Conservation (phyloP, 1,140 invertebrate species). For the Pseudomyrmex flavicornis region DNA sequence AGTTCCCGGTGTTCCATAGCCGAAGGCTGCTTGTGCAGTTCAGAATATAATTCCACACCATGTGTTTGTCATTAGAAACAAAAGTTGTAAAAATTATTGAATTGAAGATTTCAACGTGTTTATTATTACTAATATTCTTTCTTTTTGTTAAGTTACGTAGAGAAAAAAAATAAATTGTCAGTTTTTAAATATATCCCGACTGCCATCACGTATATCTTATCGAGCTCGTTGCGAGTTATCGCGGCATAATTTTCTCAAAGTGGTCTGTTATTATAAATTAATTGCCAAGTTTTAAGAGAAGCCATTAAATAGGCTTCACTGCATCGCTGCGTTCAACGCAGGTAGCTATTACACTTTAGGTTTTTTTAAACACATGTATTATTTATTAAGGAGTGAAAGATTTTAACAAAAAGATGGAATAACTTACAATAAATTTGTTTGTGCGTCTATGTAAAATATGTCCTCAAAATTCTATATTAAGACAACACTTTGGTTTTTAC, state of each 20-base stretch:
- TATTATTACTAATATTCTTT: not conserved
- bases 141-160: not conserved
- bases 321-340: not conserved
- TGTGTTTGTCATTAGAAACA: slow-evolving; percentile 19
- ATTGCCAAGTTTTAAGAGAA: slow-evolving; percentile 36
- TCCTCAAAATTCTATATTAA: not conserved
- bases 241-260: slow-evolving; percentile 39
- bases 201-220: slow-evolving; percentile 12
- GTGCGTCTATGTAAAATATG: not conserved
- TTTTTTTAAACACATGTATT: slow-evolving; percentile 29
- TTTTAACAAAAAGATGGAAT: not conserved
- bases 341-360: not conserved
- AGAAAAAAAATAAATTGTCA: not conserved
- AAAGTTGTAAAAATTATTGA: too few species aligned
- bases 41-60: slow-evolving; percentile 18
- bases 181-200: slow-evolving; percentile 3
- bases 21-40: slow-evolving; percentile 8
- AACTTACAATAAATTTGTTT: not conserved
- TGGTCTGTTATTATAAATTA: slow-evolving; percentile 52
- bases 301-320: slow-evolving; percentile 19
- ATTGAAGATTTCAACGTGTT: not conserved
- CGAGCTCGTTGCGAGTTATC: slow-evolving; percentile 20
- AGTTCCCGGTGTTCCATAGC: slow-evolving; percentile 32
- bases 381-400: not conserved
- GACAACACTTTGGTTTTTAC: not conserved